Evolutionary conservation across 2,888 invertebrate species (phyloP), one percentile per base, ranked within the genome.

Genomic region (Ophraella communa): DNA sequence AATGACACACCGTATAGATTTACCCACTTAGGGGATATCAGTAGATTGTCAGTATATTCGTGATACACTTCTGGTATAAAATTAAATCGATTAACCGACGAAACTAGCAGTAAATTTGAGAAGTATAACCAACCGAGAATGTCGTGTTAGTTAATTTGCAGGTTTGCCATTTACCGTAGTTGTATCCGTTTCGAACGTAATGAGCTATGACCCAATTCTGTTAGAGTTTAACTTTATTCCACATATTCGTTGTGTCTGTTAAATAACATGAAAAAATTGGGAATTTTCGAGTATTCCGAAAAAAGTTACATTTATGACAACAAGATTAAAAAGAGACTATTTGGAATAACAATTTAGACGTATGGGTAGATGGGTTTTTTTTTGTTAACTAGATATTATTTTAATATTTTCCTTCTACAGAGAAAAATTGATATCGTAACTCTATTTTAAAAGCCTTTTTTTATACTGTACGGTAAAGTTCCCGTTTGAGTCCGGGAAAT

Each of bases 61-160:
- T 4, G 7, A 14, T 17, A 7, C 17, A 3, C 23, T 14, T 11
- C 49, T 49, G 20, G 49, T 23, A 27, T 17, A 27, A 51, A 27
- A 17, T 17, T 51, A 2, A 52, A 60, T 60, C 52, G 60, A 60
- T 60, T 60, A 53, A 52, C 21, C 8, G 10, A 27, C 33, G 47
- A 59, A 51, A 39, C 51, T 42, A 47, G 21, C 18, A 52, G 51
- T 30, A 35, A 35, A 60, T 60, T 60, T 60, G 52, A 60, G 47
- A 44, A 14, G 44, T 21, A 60, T 20, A 52, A 21, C 60, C 30
- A 44, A 21, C 60, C 60, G 24, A 52, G 52, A 60, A 52, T 60
- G 52, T 59, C 39, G 39, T 57, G 60, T 52, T 60, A 44, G 60
- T 60, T 60, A 60, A 60, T 60, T 60, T 60, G 52, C 60, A 60